These are phyloP conservation scores for Pelvicachromis taeniatus DNA, from an alignment of 2,113 vertebrate species.

Conservation along the genomic window DNA sequence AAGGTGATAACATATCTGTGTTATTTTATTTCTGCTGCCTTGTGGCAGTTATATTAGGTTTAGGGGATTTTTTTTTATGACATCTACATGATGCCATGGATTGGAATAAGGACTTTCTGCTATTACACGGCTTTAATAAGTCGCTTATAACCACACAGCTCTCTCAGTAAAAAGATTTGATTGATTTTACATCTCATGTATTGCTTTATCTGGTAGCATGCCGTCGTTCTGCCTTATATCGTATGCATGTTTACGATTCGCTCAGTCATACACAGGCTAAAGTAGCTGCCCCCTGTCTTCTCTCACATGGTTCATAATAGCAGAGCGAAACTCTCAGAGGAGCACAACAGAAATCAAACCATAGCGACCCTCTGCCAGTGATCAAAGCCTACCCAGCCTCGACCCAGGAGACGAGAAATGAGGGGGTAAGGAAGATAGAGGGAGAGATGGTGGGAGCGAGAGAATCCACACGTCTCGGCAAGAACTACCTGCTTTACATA, in stretches of 20 bases:
- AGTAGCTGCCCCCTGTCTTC: constrained; percentile 21
- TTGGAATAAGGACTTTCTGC: background rate
- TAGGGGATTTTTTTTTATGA: background rate
- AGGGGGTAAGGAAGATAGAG: background rate
- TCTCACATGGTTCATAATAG: constrained; percentile 49
- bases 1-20: background rate
- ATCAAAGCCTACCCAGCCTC: constrained; percentile 63
- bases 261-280: constrained; percentile 7
- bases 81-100: background rate
- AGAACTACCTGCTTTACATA: constrained; percentile 63
- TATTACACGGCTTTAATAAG: background rate
- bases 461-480: constrained; percentile 12
- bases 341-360: constrained; percentile 57
- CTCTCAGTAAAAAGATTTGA: constrained; percentile 13
- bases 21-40: background rate
- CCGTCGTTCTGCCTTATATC: background rate
- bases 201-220: background rate
- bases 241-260: background rate
- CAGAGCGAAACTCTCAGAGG: constrained; percentile 53
- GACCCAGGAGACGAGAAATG: constrained; percentile 28
- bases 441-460: background rate
- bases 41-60: background rate
- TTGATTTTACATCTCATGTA: background rate
- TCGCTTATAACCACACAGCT: background rate
- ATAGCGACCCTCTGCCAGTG: constrained; percentile 65